These are phyloP conservation scores for Drosophila imparisetae DNA, from an alignment of 2,888 invertebrate genomes.

Conservation along the genomic window DNA sequence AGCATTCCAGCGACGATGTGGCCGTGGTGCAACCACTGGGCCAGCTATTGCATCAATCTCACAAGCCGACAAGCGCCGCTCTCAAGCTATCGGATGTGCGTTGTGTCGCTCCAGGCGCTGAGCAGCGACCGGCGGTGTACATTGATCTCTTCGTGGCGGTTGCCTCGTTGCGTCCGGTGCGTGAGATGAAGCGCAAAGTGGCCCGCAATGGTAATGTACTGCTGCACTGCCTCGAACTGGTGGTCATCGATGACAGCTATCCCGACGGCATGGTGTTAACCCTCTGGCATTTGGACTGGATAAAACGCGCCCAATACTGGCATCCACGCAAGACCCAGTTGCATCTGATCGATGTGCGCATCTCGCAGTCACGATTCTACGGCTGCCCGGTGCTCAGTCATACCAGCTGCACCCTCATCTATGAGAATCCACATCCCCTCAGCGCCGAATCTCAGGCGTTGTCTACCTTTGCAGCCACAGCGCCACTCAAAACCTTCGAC, in stretches of 20 bases:
- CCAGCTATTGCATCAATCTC: constrained; percentile 87
- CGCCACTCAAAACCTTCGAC: constrained; percentile 53
- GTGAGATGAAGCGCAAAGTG: constrained; percentile 85
- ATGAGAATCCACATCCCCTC: constrained; percentile 88
- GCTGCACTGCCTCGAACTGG: constrained; percentile 87
- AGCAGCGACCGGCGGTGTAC: constrained; percentile 30
- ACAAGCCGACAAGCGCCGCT: constrained; percentile 85
- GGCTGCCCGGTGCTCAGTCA: constrained; percentile 86
- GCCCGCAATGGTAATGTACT: constrained; percentile 48
- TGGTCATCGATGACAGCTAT: constrained; percentile 88
- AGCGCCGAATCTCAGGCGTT: constrained; percentile 87
- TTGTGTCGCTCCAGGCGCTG: constrained; percentile 24
- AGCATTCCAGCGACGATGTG: constrained; percentile 85
- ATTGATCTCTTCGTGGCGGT: constrained; percentile 90
- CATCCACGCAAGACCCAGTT: constrained; percentile 88
- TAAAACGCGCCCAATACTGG: constrained; percentile 88
- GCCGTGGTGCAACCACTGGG: constrained; percentile 83
- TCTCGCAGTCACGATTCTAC: constrained; percentile 87
- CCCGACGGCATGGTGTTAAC: constrained; percentile 87
- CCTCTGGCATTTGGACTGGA: constrained; percentile 89
- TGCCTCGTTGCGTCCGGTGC: constrained; percentile 87
- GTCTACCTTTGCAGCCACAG: constrained; percentile 73
- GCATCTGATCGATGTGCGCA: constrained; percentile 89
- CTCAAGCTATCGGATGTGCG: constrained; percentile 80
- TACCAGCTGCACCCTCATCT: constrained; percentile 87